Evolutionary conservation across 2,888 invertebrate genomes (phyloP), one percentile per base, ranked within the genome.

Genomic region (Tachina grossa): DNA sequence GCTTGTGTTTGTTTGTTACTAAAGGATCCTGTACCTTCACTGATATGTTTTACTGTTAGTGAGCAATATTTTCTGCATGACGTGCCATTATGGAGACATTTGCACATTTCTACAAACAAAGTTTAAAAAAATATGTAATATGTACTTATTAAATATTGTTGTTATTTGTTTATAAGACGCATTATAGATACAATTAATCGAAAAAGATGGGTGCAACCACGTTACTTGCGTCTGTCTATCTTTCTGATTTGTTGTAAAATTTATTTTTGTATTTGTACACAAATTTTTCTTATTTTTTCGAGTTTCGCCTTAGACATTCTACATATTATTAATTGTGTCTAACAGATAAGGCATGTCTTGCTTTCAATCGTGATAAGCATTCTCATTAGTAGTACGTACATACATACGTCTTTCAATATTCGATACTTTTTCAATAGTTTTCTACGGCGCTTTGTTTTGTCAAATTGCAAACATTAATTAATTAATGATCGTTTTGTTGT

Each of bases 341-440:
- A 71, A 68, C 59, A 76, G 85, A 85, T 85, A 85, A 85, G 83
- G 65, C 76, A 85, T 85, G 83, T 85, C 83, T 85, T 80, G 76
- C 59, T 66, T 79, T 83, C 61, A 76, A 80, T 80, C 83, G 85
- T 85, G 85, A 85, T 85, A 85, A 85, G 85, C 59, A 85, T 85
- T 81, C 63, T 78, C 75, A 85, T 74, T 77, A 63, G 11, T 43
- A 63, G 57, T 83, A 9, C n/a, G n/a, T n/a, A n/a, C n/a, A n/a
- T n/a, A n/a, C n/a, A n/a, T n/a, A n/a, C 13, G 19, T 14, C 19
- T 57, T 66, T 31, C 47, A 65, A 31, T 69, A 61, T 74, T 76
- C 43, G 45, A 71, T 55, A 68, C 11, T 81, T 81, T 82, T 84
- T 66, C 22, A 66, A 77, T 77, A 59, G 65, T 72, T 75, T 79